Conservation (phyloP, 2,888 invertebrate genomes). For the Arge pagana region DNA sequence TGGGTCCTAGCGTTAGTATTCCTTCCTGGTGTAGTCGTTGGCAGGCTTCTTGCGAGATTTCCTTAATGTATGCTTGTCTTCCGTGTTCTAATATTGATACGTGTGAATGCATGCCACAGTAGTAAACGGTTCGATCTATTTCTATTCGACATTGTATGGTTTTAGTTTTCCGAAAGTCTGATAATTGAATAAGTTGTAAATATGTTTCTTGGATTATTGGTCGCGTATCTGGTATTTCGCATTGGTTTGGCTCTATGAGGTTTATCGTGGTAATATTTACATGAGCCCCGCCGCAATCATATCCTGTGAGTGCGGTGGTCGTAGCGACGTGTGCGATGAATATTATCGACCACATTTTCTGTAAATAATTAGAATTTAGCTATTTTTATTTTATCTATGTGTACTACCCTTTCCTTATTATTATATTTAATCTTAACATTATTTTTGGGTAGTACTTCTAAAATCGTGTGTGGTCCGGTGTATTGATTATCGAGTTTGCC, state of each 20-base stretch:
- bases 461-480: too few species aligned
- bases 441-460: too few species aligned
- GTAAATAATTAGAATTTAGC: too few species aligned
- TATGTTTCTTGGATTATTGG: conserved; percentile 10
- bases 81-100: conserved; percentile 10
- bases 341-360: too few species aligned
- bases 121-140: conserved; percentile 21
- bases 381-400: too few species aligned
- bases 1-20: not conserved
- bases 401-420: too few species aligned
- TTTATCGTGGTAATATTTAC: conserved; percentile 20
- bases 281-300: conserved; percentile 20
- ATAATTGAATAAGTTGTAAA: conserved; percentile 20
- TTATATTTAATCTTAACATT: too few species aligned
- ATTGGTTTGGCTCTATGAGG: conserved; percentile 6
- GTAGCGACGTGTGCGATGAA: too few species aligned
- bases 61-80: not conserved
- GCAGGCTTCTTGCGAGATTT: conserved; percentile 9
- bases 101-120: conserved; percentile 28
- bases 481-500: too few species aligned
- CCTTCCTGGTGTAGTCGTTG: conserved; percentile 7
- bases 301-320: not conserved
- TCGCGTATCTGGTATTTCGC: not conserved
- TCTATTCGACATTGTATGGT: conserved; percentile 20
- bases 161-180: conserved; percentile 13